Percentiles rank a stretch among this genome's conserved stretches.
Conservation (phyloP, 2,797 vertebrate species). For the Galaxias olidus region DNA sequence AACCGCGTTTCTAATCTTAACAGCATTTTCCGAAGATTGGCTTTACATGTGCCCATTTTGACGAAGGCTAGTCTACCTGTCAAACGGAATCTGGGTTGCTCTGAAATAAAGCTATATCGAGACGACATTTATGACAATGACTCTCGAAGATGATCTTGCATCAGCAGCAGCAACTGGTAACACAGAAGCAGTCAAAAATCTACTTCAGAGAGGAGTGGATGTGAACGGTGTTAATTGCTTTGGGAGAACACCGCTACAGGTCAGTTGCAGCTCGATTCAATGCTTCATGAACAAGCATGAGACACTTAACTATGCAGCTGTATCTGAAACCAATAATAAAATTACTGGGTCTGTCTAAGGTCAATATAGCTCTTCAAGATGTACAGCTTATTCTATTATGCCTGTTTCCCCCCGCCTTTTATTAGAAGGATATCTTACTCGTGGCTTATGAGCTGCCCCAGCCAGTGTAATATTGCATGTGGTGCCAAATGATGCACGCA, state of each 20-base stretch:
- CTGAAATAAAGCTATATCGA: conserved; percentile 5
- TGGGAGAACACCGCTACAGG: conserved; percentile 74
- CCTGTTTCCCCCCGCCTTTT: too few species aligned
- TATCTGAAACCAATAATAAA: too few species aligned
- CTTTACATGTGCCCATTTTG: conserved; percentile 7
- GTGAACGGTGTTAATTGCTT: conserved; percentile 69
- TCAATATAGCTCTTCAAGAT: too few species aligned
- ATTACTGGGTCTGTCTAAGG: too few species aligned
- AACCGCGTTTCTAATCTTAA: neutral
- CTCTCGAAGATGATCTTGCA: conserved; percentile 60
- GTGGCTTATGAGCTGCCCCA: too few species aligned
- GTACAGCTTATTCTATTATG: too few species aligned
- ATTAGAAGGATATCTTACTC: too few species aligned
- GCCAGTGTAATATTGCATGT: too few species aligned
- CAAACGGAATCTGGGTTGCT: conserved; percentile 20
- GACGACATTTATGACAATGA: conserved; percentile 41
- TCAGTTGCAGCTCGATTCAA: conserved; percentile 37
- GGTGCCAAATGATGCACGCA: too few species aligned
- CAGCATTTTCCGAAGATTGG: neutral
- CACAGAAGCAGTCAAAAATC: conserved; percentile 33
- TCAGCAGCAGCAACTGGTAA: conserved; percentile 69
- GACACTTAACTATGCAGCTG: too few species aligned
- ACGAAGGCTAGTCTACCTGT: conserved; percentile 49
- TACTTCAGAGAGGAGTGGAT: conserved; percentile 60
- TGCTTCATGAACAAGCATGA: too few species aligned